phyloP scores from a whole-genome alignment of 2,797 vertebrate species.

The Brachymystax lenok region DNA sequence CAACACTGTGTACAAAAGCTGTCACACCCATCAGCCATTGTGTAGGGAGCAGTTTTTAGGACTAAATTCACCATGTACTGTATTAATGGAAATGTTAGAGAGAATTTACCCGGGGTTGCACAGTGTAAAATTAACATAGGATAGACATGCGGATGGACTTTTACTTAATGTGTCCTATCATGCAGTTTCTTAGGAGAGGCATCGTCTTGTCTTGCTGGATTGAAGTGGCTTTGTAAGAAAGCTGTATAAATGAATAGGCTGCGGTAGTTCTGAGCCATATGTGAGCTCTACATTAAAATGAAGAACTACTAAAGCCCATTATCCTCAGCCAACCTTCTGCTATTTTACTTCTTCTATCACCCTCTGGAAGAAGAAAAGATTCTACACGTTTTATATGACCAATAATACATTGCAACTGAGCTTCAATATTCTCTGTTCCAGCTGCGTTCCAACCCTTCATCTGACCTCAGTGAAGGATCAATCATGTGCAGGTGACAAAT shows the following conservation, averaged over 20 bases:
- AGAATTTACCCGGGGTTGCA: background rate
- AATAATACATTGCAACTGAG: background rate
- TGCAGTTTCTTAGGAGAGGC: background rate
- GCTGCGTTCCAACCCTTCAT: background rate
- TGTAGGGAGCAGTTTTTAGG: background rate
- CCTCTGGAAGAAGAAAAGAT: background rate
- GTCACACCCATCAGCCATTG: background rate
- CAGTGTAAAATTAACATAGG: background rate
- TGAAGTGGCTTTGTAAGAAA: background rate
- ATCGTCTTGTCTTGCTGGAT: background rate
- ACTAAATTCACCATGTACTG: background rate
- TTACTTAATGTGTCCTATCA: background rate
- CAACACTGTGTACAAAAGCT: constrained; percentile 14
- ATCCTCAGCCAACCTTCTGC: background rate
- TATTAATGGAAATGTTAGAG: background rate
- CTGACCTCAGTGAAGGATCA: background rate
- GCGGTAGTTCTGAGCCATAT: background rate
- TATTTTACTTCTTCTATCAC: background rate
- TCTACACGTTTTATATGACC: background rate
- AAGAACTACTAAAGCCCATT: constrained; percentile 19
- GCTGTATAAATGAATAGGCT: background rate
- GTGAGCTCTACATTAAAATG: background rate
- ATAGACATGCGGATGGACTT: background rate
- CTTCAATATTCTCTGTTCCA: background rate
- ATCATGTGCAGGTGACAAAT: background rate